Evolutionary conservation across 2,888 invertebrate species (phyloP).

Genomic region (Cephonodes hylas): DNA sequence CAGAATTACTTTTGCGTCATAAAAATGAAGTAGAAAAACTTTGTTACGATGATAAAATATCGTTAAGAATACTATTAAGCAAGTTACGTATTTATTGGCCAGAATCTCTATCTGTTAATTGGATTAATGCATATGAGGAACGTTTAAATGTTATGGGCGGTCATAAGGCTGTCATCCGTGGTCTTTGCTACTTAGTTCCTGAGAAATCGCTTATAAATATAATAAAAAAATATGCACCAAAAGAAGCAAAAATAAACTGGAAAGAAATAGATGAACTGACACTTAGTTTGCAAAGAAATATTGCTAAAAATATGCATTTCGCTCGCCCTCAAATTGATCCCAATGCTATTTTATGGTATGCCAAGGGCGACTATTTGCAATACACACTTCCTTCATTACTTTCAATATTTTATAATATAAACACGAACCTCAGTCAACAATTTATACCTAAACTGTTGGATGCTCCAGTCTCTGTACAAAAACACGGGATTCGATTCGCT

Average conservation of each 20-base stretch:
- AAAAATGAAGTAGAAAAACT: constrained; percentile 37
- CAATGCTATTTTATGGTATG: constrained; percentile 48
- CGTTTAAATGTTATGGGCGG: constrained; percentile 36
- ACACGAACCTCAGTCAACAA: constrained; percentile 30
- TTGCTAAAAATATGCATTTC: constrained; percentile 62
- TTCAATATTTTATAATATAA: constrained; percentile 57
- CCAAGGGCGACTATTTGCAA: constrained; percentile 62
- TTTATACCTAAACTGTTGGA: constrained; percentile 47
- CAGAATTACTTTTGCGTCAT: constrained; percentile 42
- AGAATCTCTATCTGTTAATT: constrained; percentile 41
- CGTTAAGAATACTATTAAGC: constrained; percentile 37
- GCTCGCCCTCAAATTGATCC: constrained; percentile 57
- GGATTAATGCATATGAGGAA: constrained; percentile 38
- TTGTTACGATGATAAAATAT: constrained; percentile 36
- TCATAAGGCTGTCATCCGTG: constrained; percentile 46
- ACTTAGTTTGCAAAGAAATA: constrained; percentile 48
- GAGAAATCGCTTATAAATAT: constrained; percentile 38
- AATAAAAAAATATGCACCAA: constrained; percentile 51
- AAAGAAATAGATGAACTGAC: constrained; percentile 43
- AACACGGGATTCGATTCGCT: constrained; percentile 58
- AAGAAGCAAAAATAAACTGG: constrained; percentile 53
- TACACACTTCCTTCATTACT: constrained; percentile 57
- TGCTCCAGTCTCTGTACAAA: constrained; percentile 59
- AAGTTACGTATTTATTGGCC: constrained; percentile 62
- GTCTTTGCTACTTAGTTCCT: constrained; percentile 47